A percentile compares a stretch with the other conserved stretches of the same genome.
These are phyloP conservation scores for Aeoliscus strigatus DNA, from an alignment of 2,797 vertebrate species.

Conservation along the genomic window DNA sequence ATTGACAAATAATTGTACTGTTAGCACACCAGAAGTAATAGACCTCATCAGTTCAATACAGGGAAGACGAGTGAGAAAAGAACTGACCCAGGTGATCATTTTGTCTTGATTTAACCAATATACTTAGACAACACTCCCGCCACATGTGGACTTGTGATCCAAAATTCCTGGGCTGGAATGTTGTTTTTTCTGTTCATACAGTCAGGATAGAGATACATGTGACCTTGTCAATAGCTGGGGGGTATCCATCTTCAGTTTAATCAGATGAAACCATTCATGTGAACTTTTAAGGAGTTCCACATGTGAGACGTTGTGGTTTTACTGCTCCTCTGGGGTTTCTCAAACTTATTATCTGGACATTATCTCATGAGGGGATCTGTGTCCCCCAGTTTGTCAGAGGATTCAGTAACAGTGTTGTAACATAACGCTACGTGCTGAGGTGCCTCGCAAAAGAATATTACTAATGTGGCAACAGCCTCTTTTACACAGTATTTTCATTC, in stretches of 20 bases:
- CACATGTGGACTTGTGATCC: slow-evolving; percentile 28
- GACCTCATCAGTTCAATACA: too few species aligned
- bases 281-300: slow-evolving; percentile 44
- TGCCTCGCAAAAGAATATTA: slow-evolving; percentile 13
- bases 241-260: slow-evolving; percentile 28
- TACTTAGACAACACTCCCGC: too few species aligned
- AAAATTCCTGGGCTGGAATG: slow-evolving; percentile 45
- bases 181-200: slow-evolving; percentile 34
- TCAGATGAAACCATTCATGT: slow-evolving; percentile 22
- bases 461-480: neutral
- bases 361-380: slow-evolving; percentile 5
- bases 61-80: too few species aligned
- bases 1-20: too few species aligned
- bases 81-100: too few species aligned
- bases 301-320: slow-evolving; percentile 24
- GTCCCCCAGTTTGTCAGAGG: slow-evolving; percentile 19
- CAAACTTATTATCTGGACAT: slow-evolving; percentile 15
- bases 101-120: too few species aligned
- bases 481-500: too few species aligned
- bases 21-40: too few species aligned
- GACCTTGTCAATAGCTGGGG: slow-evolving; percentile 26
- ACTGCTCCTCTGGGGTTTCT: slow-evolving; percentile 25
- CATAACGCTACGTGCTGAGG: slow-evolving; percentile 10
- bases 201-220: slow-evolving; percentile 14
- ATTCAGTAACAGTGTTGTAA: slow-evolving; percentile 19